Base-by-base conservation (phyloP, 2,888 invertebrate genomes). In the Lycaena phlaeas region DNA sequence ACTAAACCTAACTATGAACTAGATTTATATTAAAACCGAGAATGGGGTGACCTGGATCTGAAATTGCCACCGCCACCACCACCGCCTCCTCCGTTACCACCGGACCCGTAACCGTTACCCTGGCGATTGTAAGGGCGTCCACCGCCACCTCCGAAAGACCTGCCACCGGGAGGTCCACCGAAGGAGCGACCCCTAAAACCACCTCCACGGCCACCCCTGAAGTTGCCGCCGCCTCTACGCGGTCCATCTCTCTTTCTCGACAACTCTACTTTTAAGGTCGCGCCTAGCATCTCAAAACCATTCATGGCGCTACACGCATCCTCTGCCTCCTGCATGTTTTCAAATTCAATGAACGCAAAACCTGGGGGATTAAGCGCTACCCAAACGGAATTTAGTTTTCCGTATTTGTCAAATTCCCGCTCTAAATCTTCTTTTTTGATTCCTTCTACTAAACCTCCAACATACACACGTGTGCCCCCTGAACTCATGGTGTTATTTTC, bases 301-400 rank as follows among this genome's bases (percentile, higher is more conserved):
- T 96, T 95, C 85, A 96, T 88, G 63, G 90, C 92, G 73, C 90
- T 92, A 82, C 95, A 94, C 49, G 96, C 96, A 63, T 92, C 90
- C 70, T 95, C 94, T 27, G 96, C 96, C 81, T 96, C 95, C 66
- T 92, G 91, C 72, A 90, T 89, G 78, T 92, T 93, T 70, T 92
- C 91, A 79, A 95, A 96, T 85, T 96, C 95, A 72, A 96, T 93
- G 86, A 96, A 96, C 51, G 95, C 96, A 81, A 96, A 96, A 64
- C 96, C 95, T 55, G 95, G 95, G 55, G 96, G 96, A 81, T 96
- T 95, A 75, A 95, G 93, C 54, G 96, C 95, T 57, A 94, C 94
- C 95, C 95, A 96, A 52, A 95, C 95, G 57, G 93, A 93, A 84
- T 93, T 94, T 56, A 96, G 87, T 86, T 95, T 95, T 57, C 96